phyloP scores from a whole-genome alignment of 2,888 invertebrate species.

The Drosophila subsilvestris region DNA sequence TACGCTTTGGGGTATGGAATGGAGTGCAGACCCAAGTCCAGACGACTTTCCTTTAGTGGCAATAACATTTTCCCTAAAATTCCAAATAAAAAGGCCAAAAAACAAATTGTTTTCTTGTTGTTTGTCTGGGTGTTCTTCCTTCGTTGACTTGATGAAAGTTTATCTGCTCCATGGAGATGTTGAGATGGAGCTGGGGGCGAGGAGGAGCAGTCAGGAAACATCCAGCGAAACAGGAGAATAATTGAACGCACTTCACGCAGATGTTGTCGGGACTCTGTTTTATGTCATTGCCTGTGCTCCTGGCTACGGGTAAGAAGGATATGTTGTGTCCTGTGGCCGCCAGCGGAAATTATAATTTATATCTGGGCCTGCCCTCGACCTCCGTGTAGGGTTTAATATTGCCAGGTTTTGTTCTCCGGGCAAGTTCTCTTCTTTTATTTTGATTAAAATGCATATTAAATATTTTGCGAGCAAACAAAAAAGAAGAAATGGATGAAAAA shows the following conservation, averaged over 20 bases:
- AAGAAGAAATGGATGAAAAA: constrained; percentile 20
- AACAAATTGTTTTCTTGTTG: constrained; percentile 41
- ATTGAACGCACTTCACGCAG: constrained; percentile 77
- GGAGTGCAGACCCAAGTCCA: constrained; percentile 40
- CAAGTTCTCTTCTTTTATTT: constrained; percentile 47
- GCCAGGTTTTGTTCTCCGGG: constrained; percentile 37
- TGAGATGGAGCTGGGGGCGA: constrained; percentile 14
- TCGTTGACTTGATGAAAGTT: constrained; percentile 69
- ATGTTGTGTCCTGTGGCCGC: constrained; percentile 62
- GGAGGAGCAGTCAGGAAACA: constrained; percentile 30
- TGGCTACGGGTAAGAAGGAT: constrained; percentile 50
- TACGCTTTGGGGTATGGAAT: constrained; percentile 19
- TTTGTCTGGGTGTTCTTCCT: constrained; percentile 11
- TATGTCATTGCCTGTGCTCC: constrained; percentile 30
- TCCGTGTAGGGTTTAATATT: constrained; percentile 40
- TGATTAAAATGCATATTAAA: constrained; percentile 78
- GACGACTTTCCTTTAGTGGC: constrained; percentile 60
- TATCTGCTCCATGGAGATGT: constrained; percentile 33
- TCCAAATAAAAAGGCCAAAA: constrained; percentile 16
- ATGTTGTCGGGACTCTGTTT: constrained; percentile 60
- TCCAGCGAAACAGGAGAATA: constrained; percentile 49
- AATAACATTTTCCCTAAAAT: constrained; percentile 65
- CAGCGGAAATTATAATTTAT: constrained; percentile 77
- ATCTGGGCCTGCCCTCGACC: constrained; percentile 49
- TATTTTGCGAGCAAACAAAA: constrained; percentile 50